Evolutionary conservation across 2,113 vertebrate species (phyloP).

Genomic region (Pseudonaja textilis): DNA sequence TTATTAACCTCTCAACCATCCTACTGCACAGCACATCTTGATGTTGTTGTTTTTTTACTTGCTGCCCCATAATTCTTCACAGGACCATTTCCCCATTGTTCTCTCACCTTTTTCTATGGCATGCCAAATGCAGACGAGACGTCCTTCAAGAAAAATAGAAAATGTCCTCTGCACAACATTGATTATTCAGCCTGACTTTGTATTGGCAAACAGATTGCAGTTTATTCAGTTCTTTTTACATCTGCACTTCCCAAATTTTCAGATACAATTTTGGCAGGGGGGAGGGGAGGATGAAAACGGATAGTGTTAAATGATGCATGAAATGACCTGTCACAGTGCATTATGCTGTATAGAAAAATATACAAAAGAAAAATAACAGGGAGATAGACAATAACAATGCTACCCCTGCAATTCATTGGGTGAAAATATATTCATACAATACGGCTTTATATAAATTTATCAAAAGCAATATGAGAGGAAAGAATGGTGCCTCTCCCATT

Average conservation of each 20-base stretch:
- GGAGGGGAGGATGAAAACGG: conserved; percentile 46
- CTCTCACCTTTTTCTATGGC: background rate
- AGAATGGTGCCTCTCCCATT: background rate
- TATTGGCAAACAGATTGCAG: background rate
- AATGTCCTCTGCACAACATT: background rate
- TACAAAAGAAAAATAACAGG: conserved; percentile 35
- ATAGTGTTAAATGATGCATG: conserved; percentile 69
- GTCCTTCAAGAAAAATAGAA: background rate
- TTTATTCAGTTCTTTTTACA: conserved; percentile 1
- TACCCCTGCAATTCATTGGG: conserved; percentile 19
- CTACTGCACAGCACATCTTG: background rate
- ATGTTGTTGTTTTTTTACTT: background rate
- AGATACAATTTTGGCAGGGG: conserved; percentile 36
- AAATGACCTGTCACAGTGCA: conserved; percentile 65
- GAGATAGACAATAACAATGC: conserved; percentile 12
- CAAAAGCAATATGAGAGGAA: background rate
- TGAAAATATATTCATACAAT: conserved; percentile 11
- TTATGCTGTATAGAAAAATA: conserved; percentile 45
- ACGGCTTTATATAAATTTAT: conserved; percentile 18
- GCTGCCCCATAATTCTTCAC: background rate
- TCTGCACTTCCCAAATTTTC: conserved; percentile 23
- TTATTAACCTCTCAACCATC: background rate
- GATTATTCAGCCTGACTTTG: background rate
- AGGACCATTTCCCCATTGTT: background rate
- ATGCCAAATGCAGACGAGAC: background rate